phyloP scores from a whole-genome alignment of 2,888 invertebrate species.

The Athalia rosae region DNA sequence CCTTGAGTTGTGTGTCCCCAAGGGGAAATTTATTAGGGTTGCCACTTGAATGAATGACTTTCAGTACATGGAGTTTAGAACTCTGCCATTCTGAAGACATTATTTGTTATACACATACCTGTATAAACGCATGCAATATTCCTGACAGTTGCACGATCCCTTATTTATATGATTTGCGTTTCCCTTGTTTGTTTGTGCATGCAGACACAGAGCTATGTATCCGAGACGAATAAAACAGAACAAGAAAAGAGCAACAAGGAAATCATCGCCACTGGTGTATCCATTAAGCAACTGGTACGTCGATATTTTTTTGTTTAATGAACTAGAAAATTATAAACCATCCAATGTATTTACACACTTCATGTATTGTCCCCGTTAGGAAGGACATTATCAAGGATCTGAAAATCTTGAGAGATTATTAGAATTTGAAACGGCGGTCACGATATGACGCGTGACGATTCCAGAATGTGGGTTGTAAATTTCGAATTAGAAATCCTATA shows the following conservation, averaged over 20 bases:
- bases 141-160: constrained; percentile 1
- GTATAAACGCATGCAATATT: constrained; percentile 17
- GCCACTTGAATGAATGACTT: constrained; percentile 2
- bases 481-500: too few relatives aligned
- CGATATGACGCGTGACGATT: too few relatives aligned
- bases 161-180: constrained; percentile 33
- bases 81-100: not conserved
- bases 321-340: not conserved
- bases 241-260: constrained; percentile 69
- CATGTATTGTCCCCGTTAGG: too few relatives aligned
- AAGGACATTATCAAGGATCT: too few relatives aligned
- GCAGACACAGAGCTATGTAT: constrained; percentile 72
- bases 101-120: not conserved
- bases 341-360: not conserved
- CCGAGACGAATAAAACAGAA: constrained; percentile 69
- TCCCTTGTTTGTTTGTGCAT: constrained; percentile 53
- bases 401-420: too few relatives aligned
- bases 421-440: not conserved
- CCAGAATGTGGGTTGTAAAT: not conserved
- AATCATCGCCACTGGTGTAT: constrained; percentile 74
- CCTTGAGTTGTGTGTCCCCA: not conserved
- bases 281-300: constrained; percentile 75
- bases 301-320: too few relatives aligned
- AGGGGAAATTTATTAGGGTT: constrained; percentile 9
- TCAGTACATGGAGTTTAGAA: not conserved